phyloP scores from a whole-genome alignment of 2,797 vertebrate genomes.

The Avahi laniger region DNA sequence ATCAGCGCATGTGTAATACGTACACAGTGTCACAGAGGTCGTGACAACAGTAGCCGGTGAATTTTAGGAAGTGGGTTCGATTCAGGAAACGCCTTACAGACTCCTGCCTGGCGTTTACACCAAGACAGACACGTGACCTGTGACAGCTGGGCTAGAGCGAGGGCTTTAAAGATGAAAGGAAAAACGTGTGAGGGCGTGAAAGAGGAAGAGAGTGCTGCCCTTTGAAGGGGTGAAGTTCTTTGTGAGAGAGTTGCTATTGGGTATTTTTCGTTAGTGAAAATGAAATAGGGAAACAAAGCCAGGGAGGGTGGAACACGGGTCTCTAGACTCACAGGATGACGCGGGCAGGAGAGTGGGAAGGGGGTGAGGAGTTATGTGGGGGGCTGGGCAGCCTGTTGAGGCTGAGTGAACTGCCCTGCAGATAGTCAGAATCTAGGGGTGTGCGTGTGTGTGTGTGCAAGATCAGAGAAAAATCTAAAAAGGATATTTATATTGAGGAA shows the following conservation, averaged over 20 bases:
- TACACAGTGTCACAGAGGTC: neutral
- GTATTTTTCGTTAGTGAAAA: neutral
- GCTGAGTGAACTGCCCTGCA: rapidly evolving
- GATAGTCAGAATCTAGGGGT: neutral
- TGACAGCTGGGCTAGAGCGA: too few relatives aligned
- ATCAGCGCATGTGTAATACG: neutral
- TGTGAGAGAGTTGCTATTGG: neutral
- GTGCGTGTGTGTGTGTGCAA: neutral
- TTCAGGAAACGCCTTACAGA: neutral
- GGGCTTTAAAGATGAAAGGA: too few relatives aligned
- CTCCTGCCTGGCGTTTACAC: neutral
- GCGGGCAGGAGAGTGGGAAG: too few relatives aligned
- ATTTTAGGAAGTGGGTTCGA: neutral
- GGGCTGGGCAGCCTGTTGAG: neutral
- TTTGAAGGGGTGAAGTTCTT: neutral
- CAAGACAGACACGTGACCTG: neutral
- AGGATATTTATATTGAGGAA: neutral
- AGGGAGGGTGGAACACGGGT: neutral
- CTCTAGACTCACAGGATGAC: neutral
- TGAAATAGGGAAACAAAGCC: neutral
- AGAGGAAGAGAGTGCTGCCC: neutral
- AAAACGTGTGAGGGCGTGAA: neutral
- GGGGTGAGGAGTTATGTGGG: neutral
- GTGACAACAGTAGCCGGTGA: neutral
- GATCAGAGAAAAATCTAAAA: neutral